Percentiles rank a stretch among this genome's conserved stretches.
Conservation (phyloP, 2,797 vertebrate genomes). For the Neosilurus hyrtlii region DNA sequence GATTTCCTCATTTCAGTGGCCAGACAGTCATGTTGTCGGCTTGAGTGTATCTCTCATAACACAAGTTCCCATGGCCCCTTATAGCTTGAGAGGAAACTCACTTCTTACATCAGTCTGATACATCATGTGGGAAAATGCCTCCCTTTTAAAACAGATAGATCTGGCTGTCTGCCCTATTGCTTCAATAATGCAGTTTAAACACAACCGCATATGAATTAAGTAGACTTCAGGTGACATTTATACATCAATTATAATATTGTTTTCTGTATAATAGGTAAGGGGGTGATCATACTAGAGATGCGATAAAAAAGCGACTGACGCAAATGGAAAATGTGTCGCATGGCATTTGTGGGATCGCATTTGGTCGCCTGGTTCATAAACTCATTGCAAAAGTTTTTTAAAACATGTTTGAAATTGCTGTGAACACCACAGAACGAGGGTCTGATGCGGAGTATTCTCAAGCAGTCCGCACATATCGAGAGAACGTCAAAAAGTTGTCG, state of each 20-base stretch:
- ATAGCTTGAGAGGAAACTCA: conserved; percentile 48
- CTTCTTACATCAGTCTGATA: conserved; percentile 47
- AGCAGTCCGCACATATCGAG: no score
- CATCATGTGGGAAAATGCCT: conserved; percentile 60
- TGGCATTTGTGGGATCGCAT: no score
- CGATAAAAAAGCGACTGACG: no score
- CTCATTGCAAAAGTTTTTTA: no score
- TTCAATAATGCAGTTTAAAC: conserved; percentile 25
- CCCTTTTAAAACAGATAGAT: conserved; percentile 45
- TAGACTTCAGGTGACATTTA: conserved; percentile 10
- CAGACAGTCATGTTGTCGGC: conserved; percentile 41
- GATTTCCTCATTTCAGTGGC: conserved; percentile 37
- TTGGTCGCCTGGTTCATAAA: no score
- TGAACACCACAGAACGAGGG: no score
- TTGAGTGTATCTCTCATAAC: conserved; percentile 43
- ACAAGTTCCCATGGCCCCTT: conserved; percentile 51
- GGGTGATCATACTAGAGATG: no score
- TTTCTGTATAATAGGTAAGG: neutral
- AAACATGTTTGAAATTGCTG: no score
- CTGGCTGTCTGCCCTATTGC: conserved; percentile 44
- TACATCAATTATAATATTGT: neutral
- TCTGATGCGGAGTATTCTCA: no score
- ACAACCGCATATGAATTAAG: conserved; percentile 19
- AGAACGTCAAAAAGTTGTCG: no score
- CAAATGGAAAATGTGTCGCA: no score